A percentile compares a stretch with the other conserved stretches of the same genome.
Conservation (phyloP, 2,888 invertebrate species). For the Diarsia rubi region DNA sequence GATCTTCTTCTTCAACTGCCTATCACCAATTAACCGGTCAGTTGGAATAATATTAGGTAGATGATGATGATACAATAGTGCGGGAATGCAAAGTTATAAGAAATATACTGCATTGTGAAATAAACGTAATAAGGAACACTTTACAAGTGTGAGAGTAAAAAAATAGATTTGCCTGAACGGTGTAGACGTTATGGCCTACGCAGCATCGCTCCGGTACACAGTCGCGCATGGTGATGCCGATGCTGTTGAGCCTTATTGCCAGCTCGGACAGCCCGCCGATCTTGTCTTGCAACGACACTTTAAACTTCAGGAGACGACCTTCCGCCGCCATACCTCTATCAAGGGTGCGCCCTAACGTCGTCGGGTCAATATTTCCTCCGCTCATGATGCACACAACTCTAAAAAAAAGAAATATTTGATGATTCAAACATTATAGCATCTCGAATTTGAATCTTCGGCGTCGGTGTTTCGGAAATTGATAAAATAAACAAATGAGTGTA, state of each 20-base stretch:
- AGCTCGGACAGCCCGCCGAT: constrained; percentile 97
- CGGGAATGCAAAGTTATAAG: background rate
- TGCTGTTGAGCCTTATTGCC: constrained; percentile 92
- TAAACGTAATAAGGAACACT: background rate
- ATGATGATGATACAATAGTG: background rate
- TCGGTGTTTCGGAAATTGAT: background rate
- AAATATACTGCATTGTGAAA: background rate
- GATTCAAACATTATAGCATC: background rate
- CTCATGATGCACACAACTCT: constrained; percentile 95
- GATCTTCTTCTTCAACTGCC: background rate
- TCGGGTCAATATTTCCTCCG: constrained; percentile 98
- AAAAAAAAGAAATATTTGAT: constrained; percentile 21
- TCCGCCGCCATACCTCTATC: constrained; percentile 97
- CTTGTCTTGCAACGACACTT: constrained; percentile 93
- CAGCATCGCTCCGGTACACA: constrained; percentile 98
- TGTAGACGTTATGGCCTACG: constrained; percentile 96
- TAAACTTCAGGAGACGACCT: constrained; percentile 92
- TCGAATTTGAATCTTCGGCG: background rate
- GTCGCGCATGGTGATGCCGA: constrained; percentile 97
- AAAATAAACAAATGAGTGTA: background rate
- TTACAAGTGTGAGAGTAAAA: background rate
- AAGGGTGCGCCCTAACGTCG: constrained; percentile 95
- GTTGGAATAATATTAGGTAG: background rate
- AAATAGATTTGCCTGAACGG: constrained; percentile 74
- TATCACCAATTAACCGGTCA: background rate